A percentile compares a stretch with the other conserved stretches of the same genome.
Conservation (phyloP, 2,113 vertebrate species). For the Pogona vitticeps region DNA sequence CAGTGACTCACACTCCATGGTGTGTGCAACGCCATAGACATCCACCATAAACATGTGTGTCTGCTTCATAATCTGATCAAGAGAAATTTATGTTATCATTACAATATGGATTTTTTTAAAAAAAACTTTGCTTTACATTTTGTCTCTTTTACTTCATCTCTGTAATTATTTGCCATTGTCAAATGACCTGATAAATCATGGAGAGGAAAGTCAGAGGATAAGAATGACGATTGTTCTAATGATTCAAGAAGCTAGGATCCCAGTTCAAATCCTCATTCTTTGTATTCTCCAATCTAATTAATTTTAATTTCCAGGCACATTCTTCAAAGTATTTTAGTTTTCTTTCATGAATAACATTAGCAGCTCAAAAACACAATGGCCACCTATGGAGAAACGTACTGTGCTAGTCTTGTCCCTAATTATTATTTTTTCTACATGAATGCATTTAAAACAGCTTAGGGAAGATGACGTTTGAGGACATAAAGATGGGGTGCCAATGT, state of each 20-base stretch:
- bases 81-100: not conserved
- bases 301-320: conserved; percentile 15
- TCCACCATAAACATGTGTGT: not conserved
- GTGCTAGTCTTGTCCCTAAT: not conserved
- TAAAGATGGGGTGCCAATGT: too few relatives aligned
- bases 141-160: not conserved
- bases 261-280: not conserved
- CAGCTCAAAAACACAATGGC: not conserved
- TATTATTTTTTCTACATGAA: conserved; percentile 4
- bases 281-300: conserved; percentile 15
- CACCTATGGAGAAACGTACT: not conserved
- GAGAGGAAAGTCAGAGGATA: not conserved
- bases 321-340: conserved; percentile 17
- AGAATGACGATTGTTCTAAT: not conserved
- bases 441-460: not conserved
- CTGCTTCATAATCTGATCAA: not conserved
- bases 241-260: not conserved
- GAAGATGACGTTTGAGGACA: not conserved
- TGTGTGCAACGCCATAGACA: too few relatives aligned
- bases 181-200: conserved; percentile 19
- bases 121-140: not conserved
- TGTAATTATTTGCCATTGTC: not conserved
- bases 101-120: not conserved
- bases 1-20: not conserved
- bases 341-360: not conserved